Conservation (phyloP, 2,113 vertebrate species). For the Deroptyus accipitrinus region DNA sequence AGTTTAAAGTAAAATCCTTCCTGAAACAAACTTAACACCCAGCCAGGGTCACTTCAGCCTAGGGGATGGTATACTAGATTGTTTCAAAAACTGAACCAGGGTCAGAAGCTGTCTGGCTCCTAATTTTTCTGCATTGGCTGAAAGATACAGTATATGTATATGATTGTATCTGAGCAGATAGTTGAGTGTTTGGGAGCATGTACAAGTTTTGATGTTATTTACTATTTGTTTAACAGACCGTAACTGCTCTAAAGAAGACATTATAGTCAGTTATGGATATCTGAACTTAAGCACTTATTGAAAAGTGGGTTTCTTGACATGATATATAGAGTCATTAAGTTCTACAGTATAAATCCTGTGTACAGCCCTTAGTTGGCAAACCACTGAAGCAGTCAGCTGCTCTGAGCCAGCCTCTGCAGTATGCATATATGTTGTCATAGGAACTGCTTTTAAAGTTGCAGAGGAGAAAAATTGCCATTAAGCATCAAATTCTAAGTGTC, state of each 20-base stretch:
- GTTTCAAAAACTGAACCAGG: background rate
- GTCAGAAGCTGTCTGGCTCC: background rate
- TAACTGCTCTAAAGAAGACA: background rate
- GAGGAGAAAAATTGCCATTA: background rate
- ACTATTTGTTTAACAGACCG: background rate
- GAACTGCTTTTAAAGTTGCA: background rate
- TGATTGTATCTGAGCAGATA: background rate
- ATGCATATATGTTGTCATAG: background rate
- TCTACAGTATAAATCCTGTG: background rate
- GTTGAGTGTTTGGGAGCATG: background rate
- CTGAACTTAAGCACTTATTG: background rate
- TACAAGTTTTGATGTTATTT: background rate
- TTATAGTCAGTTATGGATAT: background rate
- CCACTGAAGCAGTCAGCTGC: background rate
- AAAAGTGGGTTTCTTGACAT: background rate
- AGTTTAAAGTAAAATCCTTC: background rate
- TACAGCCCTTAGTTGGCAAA: background rate
- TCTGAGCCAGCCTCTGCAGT: background rate
- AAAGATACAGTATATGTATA: fast-evolving
- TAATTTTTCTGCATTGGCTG: background rate
- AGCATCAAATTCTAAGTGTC: background rate
- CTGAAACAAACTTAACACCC: background rate
- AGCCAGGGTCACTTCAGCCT: background rate
- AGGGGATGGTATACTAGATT: background rate
- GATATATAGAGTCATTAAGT: background rate